These are phyloP conservation scores for Terrapene triunguis DNA, from an alignment of 2,113 vertebrate species.

Conservation along the genomic window DNA sequence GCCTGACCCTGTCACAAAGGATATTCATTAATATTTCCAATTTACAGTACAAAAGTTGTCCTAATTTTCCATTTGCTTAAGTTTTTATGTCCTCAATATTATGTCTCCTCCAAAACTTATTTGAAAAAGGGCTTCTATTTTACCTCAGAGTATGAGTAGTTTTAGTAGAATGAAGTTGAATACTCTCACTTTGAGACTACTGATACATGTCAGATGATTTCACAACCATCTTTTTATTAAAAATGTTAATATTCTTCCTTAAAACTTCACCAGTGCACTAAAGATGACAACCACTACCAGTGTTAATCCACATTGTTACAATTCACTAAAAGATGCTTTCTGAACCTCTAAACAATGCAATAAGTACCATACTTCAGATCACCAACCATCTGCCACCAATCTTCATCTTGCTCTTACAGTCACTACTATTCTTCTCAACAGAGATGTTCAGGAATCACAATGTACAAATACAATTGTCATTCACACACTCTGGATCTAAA, in stretches of 20 bases:
- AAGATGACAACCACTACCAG: neutral
- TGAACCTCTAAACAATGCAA: neutral
- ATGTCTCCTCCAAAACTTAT: neutral
- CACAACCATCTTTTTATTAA: neutral
- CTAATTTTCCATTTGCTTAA: neutral
- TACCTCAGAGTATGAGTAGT: neutral
- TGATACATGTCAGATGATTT: neutral
- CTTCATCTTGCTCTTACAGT: neutral
- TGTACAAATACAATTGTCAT: conserved; percentile 24
- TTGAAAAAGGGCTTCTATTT: neutral
- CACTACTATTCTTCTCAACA: conserved; percentile 4
- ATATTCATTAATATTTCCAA: neutral
- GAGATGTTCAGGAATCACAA: neutral
- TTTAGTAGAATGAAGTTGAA: neutral
- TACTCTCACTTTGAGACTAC: neutral
- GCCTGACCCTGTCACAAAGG: neutral
- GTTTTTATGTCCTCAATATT: neutral
- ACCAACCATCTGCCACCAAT: conserved; percentile 18
- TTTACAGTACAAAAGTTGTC: neutral
- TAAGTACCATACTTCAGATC: neutral
- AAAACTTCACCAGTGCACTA: neutral
- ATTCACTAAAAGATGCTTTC: neutral
- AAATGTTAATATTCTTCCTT: neutral
- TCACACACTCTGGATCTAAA: neutral
- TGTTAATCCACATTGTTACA: neutral